Evolutionary conservation across 2,888 invertebrate genomes (phyloP), one percentile per base, ranked within the genome.

Genomic region (Keiferia lycopersicella): DNA sequence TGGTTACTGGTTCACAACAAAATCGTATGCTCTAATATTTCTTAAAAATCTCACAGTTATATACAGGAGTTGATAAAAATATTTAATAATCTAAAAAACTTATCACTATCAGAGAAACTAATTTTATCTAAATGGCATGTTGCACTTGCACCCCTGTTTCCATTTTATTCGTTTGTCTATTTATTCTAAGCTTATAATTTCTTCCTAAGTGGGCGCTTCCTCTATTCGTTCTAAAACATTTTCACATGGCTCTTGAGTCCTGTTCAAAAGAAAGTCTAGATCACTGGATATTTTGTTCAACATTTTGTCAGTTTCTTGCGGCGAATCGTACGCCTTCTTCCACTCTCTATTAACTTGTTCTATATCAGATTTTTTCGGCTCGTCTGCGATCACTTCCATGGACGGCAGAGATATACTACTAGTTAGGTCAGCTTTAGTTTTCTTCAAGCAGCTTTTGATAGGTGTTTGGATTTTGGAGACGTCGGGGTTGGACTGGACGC

Each of bases 221-320:
- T 88, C 86, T 69, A 86, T 88, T 73, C 84, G 80, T 69, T 87
- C 83, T 63, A 79, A 73, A 66, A 75, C 65, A 64, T 71, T 76
- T 73, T 78, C 79, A 66, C 71, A 79, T 60, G 75, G 70, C 64
- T 84, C 83, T 66, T 88, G 90, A 67, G 92, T 93, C 67, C 95
- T 93, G 83, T 96, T 96, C 66, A 96, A 88, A 72, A 97, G 88
- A 87, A 96, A 96, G 86, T 96, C 96, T 72, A 97, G 88, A 86
- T 97, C 96, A 77, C 95, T 95, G 0, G 96, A 95, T 76, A 97
- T 97, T 79, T 96, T 94, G 86, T 96, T 95, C 61, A 96, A 86
- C 92, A 96, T 95, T 65, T 94, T 94, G 72, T 94, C 93, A 39
- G 88, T 82, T 63, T 88, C 86, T 0, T 85, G 86, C 0, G 86